Base-by-base conservation (phyloP, 2,113 vertebrate genomes). In the Ptilonorhynchus violaceus region DNA sequence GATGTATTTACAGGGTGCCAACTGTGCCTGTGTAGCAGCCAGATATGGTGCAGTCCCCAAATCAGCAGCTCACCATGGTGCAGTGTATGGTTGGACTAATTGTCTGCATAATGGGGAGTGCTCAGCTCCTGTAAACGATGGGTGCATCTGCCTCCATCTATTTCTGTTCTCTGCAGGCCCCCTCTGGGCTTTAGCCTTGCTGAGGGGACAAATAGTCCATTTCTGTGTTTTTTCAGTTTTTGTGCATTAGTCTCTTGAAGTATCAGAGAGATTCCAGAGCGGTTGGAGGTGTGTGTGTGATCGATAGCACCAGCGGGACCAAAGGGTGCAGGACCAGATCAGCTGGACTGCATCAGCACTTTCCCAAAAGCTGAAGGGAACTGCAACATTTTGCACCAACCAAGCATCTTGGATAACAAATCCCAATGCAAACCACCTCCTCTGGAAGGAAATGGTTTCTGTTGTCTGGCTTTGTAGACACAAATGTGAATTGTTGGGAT, bases 11-110 rank as follows among this genome's bases (percentile, higher is more conserved):
- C 78, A 82, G 63, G 73, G 76, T 89, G 86, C 85, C 77, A 59
- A 9, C 27, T 44, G 73, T 90, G 80, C 73, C 88, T 90, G 1
- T 18, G 68, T 39, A 53, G 46, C 74, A 88, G 80, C 27, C 92
- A 94, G 94, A 90, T 75, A 91, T 84, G 91, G n/a, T 59, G 49
- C 84, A 83, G 85, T 83, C 62, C 69, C 88, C 74, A 83, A 7
- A 79, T 49, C 83, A 93, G 85, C 85, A 79, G 73, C 85, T 92
- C 83, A 80, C 76, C 7, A 8, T 14, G 78, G 87, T 76, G 79
- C 86, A 63, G 47, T 59, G 49, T 55, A 46, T 15, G 85, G 86
- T 85, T 82, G 85, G 63, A 85, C 66, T 69, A 84, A 96, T 37
- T 74, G 52, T 33, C 66, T 85, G 82, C 58, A 9, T 41, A 64